Base-by-base conservation (phyloP, 2,797 vertebrate genomes). In the Urophycis tenuis region DNA sequence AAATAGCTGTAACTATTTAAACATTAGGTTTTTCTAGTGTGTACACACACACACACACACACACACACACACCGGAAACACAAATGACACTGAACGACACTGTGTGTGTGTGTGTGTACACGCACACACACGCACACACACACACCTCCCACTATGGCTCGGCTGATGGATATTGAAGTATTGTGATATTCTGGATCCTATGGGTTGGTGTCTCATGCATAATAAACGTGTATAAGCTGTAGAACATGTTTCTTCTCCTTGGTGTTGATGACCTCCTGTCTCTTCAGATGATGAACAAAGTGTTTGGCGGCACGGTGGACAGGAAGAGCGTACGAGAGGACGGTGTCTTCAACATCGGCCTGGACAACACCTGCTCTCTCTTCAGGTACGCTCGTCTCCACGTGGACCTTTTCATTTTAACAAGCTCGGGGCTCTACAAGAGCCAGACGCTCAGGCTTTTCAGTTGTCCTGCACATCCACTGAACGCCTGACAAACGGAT, bases 261-360 rank as follows among this genome's bases (percentile, higher is more conserved):
- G 32, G 29, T 71, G 69, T 17, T 71, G 30, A 11, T 31, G 31
- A 7, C 60, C n/a, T 71, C 17, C 10, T 73, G n/a, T 73, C 25
- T 45, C 86, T 86, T 39, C 90, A 99, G 98, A 98, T 99, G 98
- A 96, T 99, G 96, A 99, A 98, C 88, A 99, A 99, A 85, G 98
- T 99, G 4, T 99, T 99, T 89, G 97, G 97, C 11, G 98, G 98
- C 5, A 96, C 96, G 0, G 98, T 99, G 41, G 96, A 99, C 93
- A 98, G 95, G 91, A 99, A 99, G 88, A 96, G 92, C 76, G 95
- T 98, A 1, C 89, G 98, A 89, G 98, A 99, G 90, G 97, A 99
- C 29, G 98, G 98, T 0, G 97, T 97, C 78, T 99, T 99, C 92
- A 97, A 76, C 85, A 91, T 99, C 29, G 94, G 91, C n/a, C 88